phyloP scores from a whole-genome alignment of 2,888 invertebrate genomes.

The Germaria angustata region DNA sequence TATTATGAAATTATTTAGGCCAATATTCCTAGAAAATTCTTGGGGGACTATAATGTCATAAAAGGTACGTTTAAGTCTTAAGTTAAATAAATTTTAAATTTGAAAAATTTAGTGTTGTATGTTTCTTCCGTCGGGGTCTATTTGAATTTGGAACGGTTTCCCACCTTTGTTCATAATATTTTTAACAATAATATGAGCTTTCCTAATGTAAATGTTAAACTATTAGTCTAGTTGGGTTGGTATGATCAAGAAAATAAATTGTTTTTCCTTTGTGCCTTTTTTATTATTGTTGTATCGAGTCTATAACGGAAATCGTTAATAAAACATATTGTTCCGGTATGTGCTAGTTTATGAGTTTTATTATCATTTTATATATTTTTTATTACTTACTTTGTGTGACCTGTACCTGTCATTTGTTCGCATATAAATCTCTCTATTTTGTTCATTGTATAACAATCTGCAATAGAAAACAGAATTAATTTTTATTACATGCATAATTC shows the following conservation, averaged over 20 bases:
- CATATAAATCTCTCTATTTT: neutral
- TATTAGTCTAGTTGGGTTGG: neutral
- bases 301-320: conserved; percentile 61
- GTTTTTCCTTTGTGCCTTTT: neutral
- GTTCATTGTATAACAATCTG: neutral
- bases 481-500: too few relatives aligned
- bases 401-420: too few relatives aligned
- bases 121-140: too few relatives aligned
- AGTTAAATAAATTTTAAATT: too few relatives aligned
- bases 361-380: neutral
- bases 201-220: neutral
- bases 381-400: neutral
- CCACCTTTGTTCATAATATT: too few relatives aligned
- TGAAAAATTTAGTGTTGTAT: too few relatives aligned
- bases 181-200: too few relatives aligned
- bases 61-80: too few relatives aligned
- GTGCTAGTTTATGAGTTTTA: conserved; percentile 27
- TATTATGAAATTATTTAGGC: too few relatives aligned
- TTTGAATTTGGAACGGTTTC: too few relatives aligned
- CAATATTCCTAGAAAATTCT: too few relatives aligned
- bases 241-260: conserved; percentile 4
- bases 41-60: too few relatives aligned
- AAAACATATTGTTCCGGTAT: conserved; percentile 57
- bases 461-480: neutral
- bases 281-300: neutral